Percentiles rank a stretch among this genome's conserved stretches.
These are phyloP conservation scores for Halcyon senegalensis DNA, from an alignment of 2,113 vertebrate species.

Conservation along the genomic window DNA sequence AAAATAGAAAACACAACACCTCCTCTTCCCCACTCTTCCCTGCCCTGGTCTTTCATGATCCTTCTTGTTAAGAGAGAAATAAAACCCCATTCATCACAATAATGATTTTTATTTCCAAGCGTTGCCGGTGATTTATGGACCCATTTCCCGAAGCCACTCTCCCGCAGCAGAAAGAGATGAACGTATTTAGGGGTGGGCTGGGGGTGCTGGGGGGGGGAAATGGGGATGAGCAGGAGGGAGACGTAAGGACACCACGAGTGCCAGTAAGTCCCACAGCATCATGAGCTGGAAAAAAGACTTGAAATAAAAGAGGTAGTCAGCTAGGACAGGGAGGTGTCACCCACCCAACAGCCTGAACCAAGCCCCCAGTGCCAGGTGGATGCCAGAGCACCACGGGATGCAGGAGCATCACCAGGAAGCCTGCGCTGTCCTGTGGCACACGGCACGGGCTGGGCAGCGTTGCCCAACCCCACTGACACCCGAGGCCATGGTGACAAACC, in stretches of 20 bases:
- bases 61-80: not conserved
- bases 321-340: not conserved
- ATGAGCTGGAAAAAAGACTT: not conserved
- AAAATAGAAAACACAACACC: not conserved
- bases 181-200: not conserved
- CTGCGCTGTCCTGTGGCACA: accelerated
- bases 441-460: accelerated
- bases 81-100: conserved; percentile 48
- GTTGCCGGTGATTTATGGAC: conserved; percentile 12
- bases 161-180: not conserved
- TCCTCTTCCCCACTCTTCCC: not conserved
- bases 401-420: not conserved
- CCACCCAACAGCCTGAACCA: not conserved
- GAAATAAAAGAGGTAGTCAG: not conserved
- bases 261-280: not conserved
- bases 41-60: not conserved
- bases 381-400: not conserved
- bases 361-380: accelerated
- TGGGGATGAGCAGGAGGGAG: not conserved
- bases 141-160: not conserved
- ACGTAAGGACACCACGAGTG: not conserved
- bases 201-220: not conserved
- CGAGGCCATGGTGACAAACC: not conserved
- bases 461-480: not conserved
- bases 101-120: conserved; percentile 52